These are phyloP conservation scores for Ptilonorhynchus violaceus DNA, from an alignment of 2,113 vertebrate species.

Conservation along the genomic window DNA sequence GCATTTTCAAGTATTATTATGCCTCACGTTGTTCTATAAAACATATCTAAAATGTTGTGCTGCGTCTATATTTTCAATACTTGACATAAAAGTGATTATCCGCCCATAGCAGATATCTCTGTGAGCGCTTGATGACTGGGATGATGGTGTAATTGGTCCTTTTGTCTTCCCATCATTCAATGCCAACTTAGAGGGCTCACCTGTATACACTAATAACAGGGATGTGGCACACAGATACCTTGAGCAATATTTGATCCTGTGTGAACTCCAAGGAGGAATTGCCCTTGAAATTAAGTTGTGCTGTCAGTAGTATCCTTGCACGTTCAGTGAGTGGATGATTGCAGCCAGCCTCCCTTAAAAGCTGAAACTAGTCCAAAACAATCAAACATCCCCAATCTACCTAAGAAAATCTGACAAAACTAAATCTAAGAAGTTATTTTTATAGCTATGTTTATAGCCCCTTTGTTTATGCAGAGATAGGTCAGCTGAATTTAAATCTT, in stretches of 20 bases:
- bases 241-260: background rate
- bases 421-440: background rate
- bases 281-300: background rate
- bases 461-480: background rate
- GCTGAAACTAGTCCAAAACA: background rate
- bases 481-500: conserved; percentile 32
- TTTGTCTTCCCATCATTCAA: background rate
- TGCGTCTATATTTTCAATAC: background rate
- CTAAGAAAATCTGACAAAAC: background rate
- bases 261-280: background rate
- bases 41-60: background rate
- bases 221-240: background rate
- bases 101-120: background rate
- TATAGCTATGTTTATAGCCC: background rate
- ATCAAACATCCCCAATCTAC: background rate
- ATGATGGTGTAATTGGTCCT: background rate
- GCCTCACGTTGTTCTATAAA: background rate
- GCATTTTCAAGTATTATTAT: background rate
- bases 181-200: background rate
- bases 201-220: background rate
- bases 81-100: background rate
- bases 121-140: background rate
- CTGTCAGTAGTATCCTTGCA: background rate
- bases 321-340: background rate
- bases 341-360: background rate